A percentile compares a stretch with the other conserved stretches of the same genome.
Conservation (phyloP, 1,140 invertebrate genomes). For the Ectropis grisescens region DNA sequence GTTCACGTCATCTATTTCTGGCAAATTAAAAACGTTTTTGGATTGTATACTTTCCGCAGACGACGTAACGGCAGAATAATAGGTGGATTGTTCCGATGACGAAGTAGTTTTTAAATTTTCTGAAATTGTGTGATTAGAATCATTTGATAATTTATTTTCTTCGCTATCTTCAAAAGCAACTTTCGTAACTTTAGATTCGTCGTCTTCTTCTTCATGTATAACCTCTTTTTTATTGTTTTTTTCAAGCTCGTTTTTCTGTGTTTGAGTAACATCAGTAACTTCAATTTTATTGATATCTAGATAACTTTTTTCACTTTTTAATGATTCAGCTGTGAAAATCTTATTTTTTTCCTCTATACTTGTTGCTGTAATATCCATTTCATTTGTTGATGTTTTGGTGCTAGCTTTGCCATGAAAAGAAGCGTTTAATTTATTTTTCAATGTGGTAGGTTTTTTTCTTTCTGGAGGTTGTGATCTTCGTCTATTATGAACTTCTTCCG, state of each 20-base stretch:
- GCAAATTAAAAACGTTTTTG: constrained; percentile 40
- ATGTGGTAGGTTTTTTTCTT: constrained; percentile 14
- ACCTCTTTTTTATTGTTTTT: background rate
- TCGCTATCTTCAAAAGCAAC: background rate
- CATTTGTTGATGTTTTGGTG: no score
- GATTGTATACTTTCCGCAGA: constrained; percentile 16
- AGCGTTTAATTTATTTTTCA: constrained; percentile 22
- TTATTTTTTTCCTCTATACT: no score
- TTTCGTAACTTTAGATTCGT: background rate
- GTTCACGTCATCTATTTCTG: constrained; percentile 39
- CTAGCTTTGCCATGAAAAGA: no score
- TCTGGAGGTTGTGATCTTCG: constrained; percentile 29
- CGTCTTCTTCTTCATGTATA: background rate
- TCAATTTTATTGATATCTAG: background rate
- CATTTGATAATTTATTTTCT: constrained; percentile 3
- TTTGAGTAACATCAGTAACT: no score
- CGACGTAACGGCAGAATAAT: constrained; percentile 21
- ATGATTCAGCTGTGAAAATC: no score
- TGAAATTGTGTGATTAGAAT: constrained; percentile 1
- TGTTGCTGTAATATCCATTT: no score
- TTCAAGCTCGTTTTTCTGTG: no score
- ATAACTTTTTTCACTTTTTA: background rate
- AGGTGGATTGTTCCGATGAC: constrained; percentile 25
- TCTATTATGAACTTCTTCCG: constrained; percentile 1
- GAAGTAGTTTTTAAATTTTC: constrained; percentile 10